These are phyloP conservation scores for Malthinus seriepunctatus DNA, from an alignment of 2,888 invertebrate genomes.

Conservation along the genomic window DNA sequence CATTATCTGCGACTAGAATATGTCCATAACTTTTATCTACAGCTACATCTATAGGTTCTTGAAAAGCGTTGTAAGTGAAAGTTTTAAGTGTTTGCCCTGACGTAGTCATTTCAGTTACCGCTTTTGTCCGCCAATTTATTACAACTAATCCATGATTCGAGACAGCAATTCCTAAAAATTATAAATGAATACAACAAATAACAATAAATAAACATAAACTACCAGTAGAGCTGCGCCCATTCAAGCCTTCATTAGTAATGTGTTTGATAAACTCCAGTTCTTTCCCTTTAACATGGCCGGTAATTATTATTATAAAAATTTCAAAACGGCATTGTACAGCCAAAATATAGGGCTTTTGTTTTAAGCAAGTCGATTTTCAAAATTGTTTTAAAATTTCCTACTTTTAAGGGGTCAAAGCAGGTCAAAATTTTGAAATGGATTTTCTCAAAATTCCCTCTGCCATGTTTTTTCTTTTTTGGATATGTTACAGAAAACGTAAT, in stretches of 20 bases:
- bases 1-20: constrained; percentile 86
- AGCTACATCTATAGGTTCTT: constrained; percentile 86
- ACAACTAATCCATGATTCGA: constrained; percentile 74
- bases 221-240: constrained; percentile 82
- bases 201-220: constrained; percentile 4
- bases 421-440: too few species aligned
- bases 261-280: constrained; percentile 74
- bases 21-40: constrained; percentile 75
- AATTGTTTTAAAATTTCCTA: too few species aligned
- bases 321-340: too few species aligned
- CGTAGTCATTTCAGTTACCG: constrained; percentile 73
- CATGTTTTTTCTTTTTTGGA: too few species aligned
- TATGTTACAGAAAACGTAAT: too few species aligned
- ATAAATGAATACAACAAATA: background rate
- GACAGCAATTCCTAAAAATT: constrained; percentile 64
- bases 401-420: too few species aligned
- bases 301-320: too few species aligned
- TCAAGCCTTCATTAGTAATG: constrained; percentile 77
- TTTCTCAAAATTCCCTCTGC: too few species aligned
- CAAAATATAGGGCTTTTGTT: too few species aligned
- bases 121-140: constrained; percentile 85
- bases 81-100: constrained; percentile 60
- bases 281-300: too few species aligned
- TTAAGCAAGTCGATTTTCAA: too few species aligned
- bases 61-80: constrained; percentile 64